Base-by-base conservation (phyloP, 2,888 invertebrate genomes). In the Drosophila eohydei region DNA sequence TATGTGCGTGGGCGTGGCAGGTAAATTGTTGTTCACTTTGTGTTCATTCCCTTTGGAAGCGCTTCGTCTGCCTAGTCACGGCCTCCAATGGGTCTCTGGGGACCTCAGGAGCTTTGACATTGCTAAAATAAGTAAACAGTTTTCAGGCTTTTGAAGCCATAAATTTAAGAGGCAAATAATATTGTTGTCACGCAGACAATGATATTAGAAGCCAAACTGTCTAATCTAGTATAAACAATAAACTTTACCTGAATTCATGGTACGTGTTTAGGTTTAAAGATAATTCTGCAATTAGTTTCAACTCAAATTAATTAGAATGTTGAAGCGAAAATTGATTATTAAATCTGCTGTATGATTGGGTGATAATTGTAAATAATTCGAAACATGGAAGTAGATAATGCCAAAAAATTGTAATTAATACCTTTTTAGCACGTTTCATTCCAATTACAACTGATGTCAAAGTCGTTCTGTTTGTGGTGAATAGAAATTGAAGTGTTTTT, bases 1-100 rank as follows among this genome's bases (percentile, higher is more conserved):
- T 46, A 14, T n/a, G 44, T 54, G 54, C 59, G 62, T 62, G 76
- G 76, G 71, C 67, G 76, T 80, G 76, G 63, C 80, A 66, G 6
- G 4, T 62, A 30, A 52, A 56, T 64, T 44, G 40, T 46, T 71
- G 55, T 62, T 71, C 59, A 57, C 50, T 41, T 58, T 57, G 60
- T 73, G 54, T 55, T 58, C 38, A 16, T 46, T 74, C 54, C 61
- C 73, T 8, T 26, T 41, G 75, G 80, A 50, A 61, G 57, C 41
- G 54, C 30, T 16, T 48, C 41, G 46, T 26, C 43, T 48, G 60
- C 30, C 61, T 43, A 41, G 57, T 66, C 66, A 50, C 57, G 26
- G 38, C 26, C 46, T 36, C n/a, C 44, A 56, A 78, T 70, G 75
- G 11, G 26, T 36, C 75, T 14, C 65, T 6, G 6, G 80, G 56